Conservation (phyloP, 2,797 vertebrate species). For the Amblyopsis hoosieri region DNA sequence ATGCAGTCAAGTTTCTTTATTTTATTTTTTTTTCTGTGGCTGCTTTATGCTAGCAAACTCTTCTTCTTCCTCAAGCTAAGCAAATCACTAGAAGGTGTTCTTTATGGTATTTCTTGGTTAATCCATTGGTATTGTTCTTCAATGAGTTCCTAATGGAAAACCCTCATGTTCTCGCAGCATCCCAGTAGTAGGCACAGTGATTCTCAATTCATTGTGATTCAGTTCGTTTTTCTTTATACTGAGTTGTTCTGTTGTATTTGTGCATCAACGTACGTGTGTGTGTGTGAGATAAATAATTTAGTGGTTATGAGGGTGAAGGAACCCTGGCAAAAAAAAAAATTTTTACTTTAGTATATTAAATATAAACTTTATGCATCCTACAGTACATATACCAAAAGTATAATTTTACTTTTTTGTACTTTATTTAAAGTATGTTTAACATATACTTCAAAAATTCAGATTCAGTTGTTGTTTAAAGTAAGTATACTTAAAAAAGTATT, state of each 20-base stretch:
- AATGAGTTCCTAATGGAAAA: conserved; percentile 23
- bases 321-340: no score
- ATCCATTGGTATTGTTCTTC: conserved; percentile 31
- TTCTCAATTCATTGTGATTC: conserved; percentile 34
- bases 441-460: no score
- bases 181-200: conserved; percentile 22
- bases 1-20: no score
- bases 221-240: conserved; percentile 21
- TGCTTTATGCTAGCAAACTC: not conserved
- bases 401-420: no score
- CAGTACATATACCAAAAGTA: no score
- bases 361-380: no score
- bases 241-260: conserved; percentile 2
- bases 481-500: no score
- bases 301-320: conserved; percentile 31
- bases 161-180: conserved; percentile 21
- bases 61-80: not conserved
- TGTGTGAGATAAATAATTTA: conserved; percentile 29
- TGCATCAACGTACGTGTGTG: conserved; percentile 12
- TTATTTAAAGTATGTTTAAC: no score
- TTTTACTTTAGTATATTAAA: no score
- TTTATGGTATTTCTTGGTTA: conserved; percentile 31
- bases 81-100: conserved; percentile 5
- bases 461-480: no score
- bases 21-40: no score